A percentile compares a stretch with the other conserved stretches of the same genome.
These are phyloP conservation scores for Buathra laborator DNA, from an alignment of 2,888 invertebrate genomes.

Conservation along the genomic window DNA sequence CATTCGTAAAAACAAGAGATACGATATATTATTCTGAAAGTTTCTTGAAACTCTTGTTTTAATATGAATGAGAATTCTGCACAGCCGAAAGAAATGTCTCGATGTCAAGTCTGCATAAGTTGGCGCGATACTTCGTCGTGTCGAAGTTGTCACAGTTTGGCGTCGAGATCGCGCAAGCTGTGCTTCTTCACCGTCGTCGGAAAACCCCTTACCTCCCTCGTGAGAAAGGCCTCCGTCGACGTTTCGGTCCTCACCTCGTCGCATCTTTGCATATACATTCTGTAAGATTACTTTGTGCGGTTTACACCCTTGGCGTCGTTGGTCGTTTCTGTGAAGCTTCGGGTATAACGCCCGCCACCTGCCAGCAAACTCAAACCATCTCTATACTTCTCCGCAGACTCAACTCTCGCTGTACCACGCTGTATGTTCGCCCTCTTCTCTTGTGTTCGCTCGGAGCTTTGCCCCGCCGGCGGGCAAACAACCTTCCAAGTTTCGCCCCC, in stretches of 20 bases:
- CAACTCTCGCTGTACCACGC: slow-evolving; percentile 70
- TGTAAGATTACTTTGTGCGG: slow-evolving; percentile 85
- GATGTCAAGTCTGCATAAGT: slow-evolving; percentile 75
- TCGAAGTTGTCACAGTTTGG: slow-evolving; percentile 83
- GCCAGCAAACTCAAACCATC: slow-evolving; percentile 60
- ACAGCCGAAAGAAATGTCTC: slow-evolving; percentile 55
- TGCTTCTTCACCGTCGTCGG: slow-evolving; percentile 68
- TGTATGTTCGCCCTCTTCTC: slow-evolving; percentile 60
- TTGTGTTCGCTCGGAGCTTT: slow-evolving; percentile 65
- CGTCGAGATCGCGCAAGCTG: slow-evolving; percentile 84
- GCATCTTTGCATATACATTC: slow-evolving; percentile 85
- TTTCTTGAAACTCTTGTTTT: slow-evolving; percentile 27
- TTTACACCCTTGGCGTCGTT: slow-evolving; percentile 80
- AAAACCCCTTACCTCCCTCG: slow-evolving; percentile 59
- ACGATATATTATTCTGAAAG: slow-evolving; percentile 7
- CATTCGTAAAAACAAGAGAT: slow-evolving; percentile 15
- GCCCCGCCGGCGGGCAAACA: slow-evolving; percentile 80
- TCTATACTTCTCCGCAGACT: slow-evolving; percentile 72
- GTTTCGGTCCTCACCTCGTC: slow-evolving; percentile 64
- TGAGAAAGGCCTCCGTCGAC: slow-evolving; percentile 62
- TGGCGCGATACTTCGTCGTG: slow-evolving; percentile 74
- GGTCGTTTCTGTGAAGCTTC: slow-evolving; percentile 61
- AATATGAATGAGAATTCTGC: slow-evolving; percentile 59
- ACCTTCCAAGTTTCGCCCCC: slow-evolving; percentile 82
- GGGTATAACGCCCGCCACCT: slow-evolving; percentile 58